Base-by-base conservation (phyloP, 2,797 vertebrate species). In the Melanotaenia parkinsoni region DNA sequence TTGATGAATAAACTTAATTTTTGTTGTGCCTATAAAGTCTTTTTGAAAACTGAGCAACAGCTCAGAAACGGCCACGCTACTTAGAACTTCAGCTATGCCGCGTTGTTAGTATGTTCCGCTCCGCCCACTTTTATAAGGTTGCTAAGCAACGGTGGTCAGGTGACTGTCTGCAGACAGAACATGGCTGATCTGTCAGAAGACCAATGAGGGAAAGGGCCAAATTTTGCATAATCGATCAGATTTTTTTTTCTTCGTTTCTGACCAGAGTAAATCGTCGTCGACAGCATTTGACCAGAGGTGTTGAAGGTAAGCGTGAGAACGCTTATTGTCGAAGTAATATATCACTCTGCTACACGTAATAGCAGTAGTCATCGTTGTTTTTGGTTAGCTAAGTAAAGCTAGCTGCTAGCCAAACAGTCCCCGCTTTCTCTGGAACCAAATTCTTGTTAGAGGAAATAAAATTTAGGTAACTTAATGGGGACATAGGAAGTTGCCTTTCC, bases 151-250 rank as follows among this genome's bases (percentile, higher is more conserved):
- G 70, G 9, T 5, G 84, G 92, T 95, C 95, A 95, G 94, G 93
- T 95, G 94, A 95, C 89, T 91, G 90, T 88, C 87, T 89, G 91
- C 91, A 93, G 88, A 92, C 90, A 79, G 91, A 94, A 95, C 90
- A 95, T 95, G 94, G 93, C 92, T 83, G 93, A 93, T 70, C 91
- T 94, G 92, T 94, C 90, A 93, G 91, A 93, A 91, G 92, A 90
- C 88, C 88, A 91, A 89, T 93, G 89, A 95, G 90, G 82, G 86
- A 90, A 89, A 91, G 26, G 84, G 88, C 83, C 81, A 79, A 79
- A 72, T 87, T 91, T 89, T 86, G 83, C 89, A 85, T 87, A 89
- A 86, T 91, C 88, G 86, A 91, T 86, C 75, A 65, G 24, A 22
- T 26, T 26, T 79, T 79, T 86, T 61, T 80, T 60, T 77, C 76